These are phyloP conservation scores for Girardia tigrina DNA, from an alignment of 2,888 invertebrate species.

Conservation along the genomic window DNA sequence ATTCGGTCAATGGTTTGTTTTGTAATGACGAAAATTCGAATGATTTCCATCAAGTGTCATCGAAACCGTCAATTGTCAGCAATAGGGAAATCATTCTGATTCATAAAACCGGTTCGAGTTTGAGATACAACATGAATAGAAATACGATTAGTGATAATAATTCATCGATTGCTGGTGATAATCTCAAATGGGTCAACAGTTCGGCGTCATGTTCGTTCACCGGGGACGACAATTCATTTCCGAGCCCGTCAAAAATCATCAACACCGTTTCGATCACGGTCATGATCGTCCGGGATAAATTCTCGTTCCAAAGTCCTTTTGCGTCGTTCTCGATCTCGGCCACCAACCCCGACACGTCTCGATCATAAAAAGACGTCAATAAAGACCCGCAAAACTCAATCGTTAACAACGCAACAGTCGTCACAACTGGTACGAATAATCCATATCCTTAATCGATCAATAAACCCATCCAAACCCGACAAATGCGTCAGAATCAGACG, in stretches of 20 bases:
- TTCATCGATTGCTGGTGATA: not conserved
- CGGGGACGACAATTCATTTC: not conserved
- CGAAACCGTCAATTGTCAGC: not conserved
- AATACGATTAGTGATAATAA: too few relatives aligned
- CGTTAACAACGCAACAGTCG: not conserved
- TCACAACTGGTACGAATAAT: not conserved
- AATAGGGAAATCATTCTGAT: not conserved
- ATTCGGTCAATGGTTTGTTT: not conserved
- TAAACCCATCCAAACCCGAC: not conserved
- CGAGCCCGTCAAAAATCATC: not conserved
- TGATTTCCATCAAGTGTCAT: not conserved
- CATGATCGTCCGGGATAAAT: not conserved
- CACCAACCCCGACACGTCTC: not conserved
- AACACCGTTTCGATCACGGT: not conserved
- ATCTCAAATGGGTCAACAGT: not conserved
- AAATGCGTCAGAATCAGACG: constrained; percentile 3
- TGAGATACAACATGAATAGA: constrained; percentile 16
- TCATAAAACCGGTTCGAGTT: not conserved
- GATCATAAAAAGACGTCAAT: too few relatives aligned
- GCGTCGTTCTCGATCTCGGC: not conserved
- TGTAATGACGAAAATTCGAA: not conserved
- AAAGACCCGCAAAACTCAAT: not conserved
- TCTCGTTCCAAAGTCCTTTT: not conserved
- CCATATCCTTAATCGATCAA: too few relatives aligned
- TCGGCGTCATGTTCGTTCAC: not conserved